Evolutionary conservation across 2,797 vertebrate genomes (phyloP), one percentile per base, ranked within the genome.

Genomic region (Oreortyx pictus): DNA sequence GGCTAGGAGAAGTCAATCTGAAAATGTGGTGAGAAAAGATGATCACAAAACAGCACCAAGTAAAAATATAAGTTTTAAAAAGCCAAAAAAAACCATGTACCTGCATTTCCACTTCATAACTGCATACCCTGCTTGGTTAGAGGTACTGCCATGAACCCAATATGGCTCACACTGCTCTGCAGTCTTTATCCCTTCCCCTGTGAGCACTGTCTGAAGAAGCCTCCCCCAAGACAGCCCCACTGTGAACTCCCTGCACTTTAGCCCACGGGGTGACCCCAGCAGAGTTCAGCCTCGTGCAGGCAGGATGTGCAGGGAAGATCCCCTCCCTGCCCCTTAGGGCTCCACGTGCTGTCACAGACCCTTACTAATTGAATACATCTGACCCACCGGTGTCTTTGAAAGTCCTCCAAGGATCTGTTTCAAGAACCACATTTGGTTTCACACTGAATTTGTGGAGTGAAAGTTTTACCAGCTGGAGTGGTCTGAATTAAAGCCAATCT

Each of bases 391-490:
- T 67, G 43, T 89, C 96, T 96, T 95, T 95, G 91, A 96, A 97
- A 95, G 88, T 71, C 73, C 79, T 96, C 95, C 76, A 84, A 93
- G 75, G 89, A 76, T 92, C 91, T 60, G 29, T 90, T 95, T 94
- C 65, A 95, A 94, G 88, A 72, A 94, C 97, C 94, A 95, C 82
- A 70, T 89, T 96, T 94, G 89, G 95, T 95, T 97, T 96, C 89
- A 91, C 81, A 92, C 86, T 96, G 87, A 96, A 94, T 94, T 94
- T 94, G 54, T 70, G 31, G 87, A 97, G 91, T 86, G 84, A 96
- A 96, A 96, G 94, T 96, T 95, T 93, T 86, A 96, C 92, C 93
- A 96, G 88, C 96, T 96, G 91, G 94, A 91, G 90, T 11, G 15
- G 82, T 31, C 65, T 92, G 81, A 92, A 93, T 41, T 82, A 93